Base-by-base conservation (phyloP, 2,797 vertebrate species). In the Rallus crepitans region DNA sequence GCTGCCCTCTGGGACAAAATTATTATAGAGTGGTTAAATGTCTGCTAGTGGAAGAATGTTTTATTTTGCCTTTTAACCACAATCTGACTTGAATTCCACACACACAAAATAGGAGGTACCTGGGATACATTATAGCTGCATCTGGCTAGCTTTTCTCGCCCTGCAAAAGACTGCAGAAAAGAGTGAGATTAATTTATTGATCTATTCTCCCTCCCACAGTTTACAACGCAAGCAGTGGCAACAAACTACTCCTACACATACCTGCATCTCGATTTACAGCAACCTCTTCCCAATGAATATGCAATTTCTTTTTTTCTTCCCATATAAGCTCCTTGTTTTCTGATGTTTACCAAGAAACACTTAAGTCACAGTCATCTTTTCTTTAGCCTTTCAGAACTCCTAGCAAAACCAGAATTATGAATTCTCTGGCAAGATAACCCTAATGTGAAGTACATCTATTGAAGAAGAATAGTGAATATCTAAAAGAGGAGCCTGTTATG, bases 51-150 rank as follows among this genome's bases (percentile, higher is more conserved):
- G 37, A 91, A 37, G 84, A 95, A 91, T 64, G 71, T 39, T 87
- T 95, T 87, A 75, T 91, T 95, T 94, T 96, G 81, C 75, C 60
- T 64, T 95, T 94, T 75, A 94, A 94, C 89, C 90, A 8, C 91
- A 93, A 89, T 73, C 93, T 82, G 60, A 76, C 48, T 93, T 28
- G 31, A 78, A 90, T 92, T 84, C 77, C 61, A 86, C 37, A 55
- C 5, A 1, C 28, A 73, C 59, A 86, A 87, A 79, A 10, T 37
- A 85, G 56, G 56, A 92, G 66, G 81, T 96, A 96, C 90, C 78
- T 95, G 86, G 42, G 66, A 64, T 70, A 47, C 66, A 77, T 96
- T 93, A 92, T 20, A 92, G 48, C 33, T 87, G 31, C 42, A 84
- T 92, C 68, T 93, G 80, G 69, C 33, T 73, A 40, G 52, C 25